Evolutionary conservation across 2,888 invertebrate genomes (phyloP).

Genomic region (Hirtodrosophila trivittata): DNA sequence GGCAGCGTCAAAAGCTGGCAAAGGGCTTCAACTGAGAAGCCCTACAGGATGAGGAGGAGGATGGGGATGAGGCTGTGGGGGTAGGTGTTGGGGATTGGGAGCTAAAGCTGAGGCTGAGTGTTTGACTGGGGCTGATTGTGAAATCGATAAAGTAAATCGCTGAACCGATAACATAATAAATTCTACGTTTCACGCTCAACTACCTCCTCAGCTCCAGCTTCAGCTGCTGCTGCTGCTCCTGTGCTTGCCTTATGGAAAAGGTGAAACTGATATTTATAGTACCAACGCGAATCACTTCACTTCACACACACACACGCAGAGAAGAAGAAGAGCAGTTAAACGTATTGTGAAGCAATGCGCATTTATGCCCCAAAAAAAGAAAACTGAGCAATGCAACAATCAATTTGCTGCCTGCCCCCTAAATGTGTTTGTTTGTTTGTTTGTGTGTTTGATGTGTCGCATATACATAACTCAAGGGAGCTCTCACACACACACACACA

Average conservation of each 20-base stretch:
- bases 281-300: constrained; percentile 7
- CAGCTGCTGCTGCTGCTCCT: constrained; percentile 9
- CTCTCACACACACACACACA: constrained; percentile 24
- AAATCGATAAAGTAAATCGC: constrained; percentile 80
- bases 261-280: constrained; percentile 64
- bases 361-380: constrained; percentile 23
- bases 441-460: constrained; percentile 61
- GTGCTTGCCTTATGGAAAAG: constrained; percentile 36
- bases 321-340: constrained; percentile 42
- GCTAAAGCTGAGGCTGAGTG: constrained; percentile 13
- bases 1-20: constrained; percentile 37
- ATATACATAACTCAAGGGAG: constrained; percentile 69
- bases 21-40: constrained; percentile 34
- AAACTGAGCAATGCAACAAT: constrained; percentile 68
- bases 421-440: constrained; percentile 27
- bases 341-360: constrained; percentile 56
- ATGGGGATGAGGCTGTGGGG: constrained; percentile 2
- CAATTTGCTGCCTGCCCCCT: constrained; percentile 53
- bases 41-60: too few relatives aligned
- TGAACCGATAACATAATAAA: constrained; percentile 79
- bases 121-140: constrained; percentile 61
- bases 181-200: constrained; percentile 75
- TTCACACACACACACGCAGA: constrained; percentile 10
- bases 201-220: constrained; percentile 20
- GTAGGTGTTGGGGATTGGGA: constrained; percentile 1